Evolutionary conservation across 2,888 invertebrate species (phyloP), one percentile per base, ranked within the genome.

Genomic region (Aphodius sticticus): DNA sequence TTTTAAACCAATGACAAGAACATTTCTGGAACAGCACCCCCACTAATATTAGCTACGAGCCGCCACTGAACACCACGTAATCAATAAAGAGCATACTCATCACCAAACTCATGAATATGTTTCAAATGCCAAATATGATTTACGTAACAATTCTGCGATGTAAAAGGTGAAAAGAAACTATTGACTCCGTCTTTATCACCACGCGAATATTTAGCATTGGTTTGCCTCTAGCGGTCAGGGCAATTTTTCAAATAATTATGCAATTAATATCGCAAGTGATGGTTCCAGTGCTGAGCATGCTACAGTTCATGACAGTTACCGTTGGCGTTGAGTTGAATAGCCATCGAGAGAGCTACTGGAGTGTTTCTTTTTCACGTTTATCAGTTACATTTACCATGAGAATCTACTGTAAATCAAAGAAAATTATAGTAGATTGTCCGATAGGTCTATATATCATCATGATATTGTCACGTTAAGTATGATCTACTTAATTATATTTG

Each of bases 221-320:
- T 53, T 53, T 53, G 53, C 53, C 53, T 53, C 53, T 53, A 53
- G 53, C 53, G 53, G 53, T 53, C 53, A 53, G 53, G 53, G 53
- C 4, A 53, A 53, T 53, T 53, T 53, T 53, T 53, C 53, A 53
- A 53, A 53, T 53, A 53, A 53, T 53, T 53, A 53, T 53, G 53
- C 53, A 53, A 53, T 53, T 53, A 53, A 53, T 53, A 53, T 53
- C 53, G 53, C 53, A 53, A 53, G 53, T 53, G 53, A 53, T 53
- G 53, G 53, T 53, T 53, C 53, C 53, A 53, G 53, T 53, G 7
- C 3, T 53, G 53, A 53, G 12, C 53, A 53, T 53, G 53, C 53
- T 53, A 53, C 53, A 53, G 53, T 53, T 53, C 53, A 53, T 53
- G 53, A 53, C 53, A 53, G 53, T 53, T 53, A 53, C 53, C 53